Percentiles rank a stretch among this genome's conserved stretches.
phyloP scores from a whole-genome alignment of 35 echinoderm and acorn worm genomes.

The Acanthaster planci region DNA sequence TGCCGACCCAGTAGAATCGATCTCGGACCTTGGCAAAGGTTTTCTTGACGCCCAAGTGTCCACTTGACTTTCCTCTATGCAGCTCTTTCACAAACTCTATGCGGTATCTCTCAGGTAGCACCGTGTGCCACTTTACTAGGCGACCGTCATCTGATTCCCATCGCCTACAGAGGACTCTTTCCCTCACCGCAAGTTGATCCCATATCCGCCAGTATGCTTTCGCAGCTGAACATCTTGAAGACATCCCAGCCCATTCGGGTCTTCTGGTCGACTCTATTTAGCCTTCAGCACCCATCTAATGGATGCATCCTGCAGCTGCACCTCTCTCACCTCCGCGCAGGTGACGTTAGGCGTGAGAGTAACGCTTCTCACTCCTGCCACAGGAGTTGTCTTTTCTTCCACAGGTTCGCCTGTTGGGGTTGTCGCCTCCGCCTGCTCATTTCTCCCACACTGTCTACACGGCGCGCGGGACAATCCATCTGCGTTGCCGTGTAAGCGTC shows the following conservation, averaged over 20 bases:
- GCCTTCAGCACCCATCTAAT: neutral
- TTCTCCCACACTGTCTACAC: slow-evolving; percentile 3
- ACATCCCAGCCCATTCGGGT: neutral
- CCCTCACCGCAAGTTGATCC: neutral
- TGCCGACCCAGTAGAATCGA: slow-evolving; percentile 52
- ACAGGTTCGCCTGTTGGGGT: neutral
- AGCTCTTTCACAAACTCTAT: slow-evolving; percentile 25
- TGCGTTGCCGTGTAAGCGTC: slow-evolving; percentile 2
- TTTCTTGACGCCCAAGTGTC: slow-evolving; percentile 56
- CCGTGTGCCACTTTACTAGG: slow-evolving; percentile 29
- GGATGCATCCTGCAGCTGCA: neutral
- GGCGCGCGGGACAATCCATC: neutral
- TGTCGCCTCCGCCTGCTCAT: neutral
- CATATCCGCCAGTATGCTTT: slow-evolving; percentile 34
- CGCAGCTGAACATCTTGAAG: neutral
- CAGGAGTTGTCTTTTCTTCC: too few species aligned
- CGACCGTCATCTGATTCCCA: slow-evolving; percentile 56
- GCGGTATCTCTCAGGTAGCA: slow-evolving; percentile 16
- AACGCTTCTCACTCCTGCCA: neutral
- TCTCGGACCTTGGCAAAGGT: slow-evolving; percentile 38
- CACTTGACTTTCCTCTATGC: slow-evolving; percentile 28
- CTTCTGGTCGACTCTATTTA: neutral
- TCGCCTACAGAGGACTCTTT: slow-evolving; percentile 40
- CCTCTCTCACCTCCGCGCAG: neutral
- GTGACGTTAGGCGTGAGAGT: neutral